A percentile compares a stretch with the other conserved stretches of the same genome.
Conservation (phyloP, 2,113 vertebrate species). For the Rhineura floridana region DNA sequence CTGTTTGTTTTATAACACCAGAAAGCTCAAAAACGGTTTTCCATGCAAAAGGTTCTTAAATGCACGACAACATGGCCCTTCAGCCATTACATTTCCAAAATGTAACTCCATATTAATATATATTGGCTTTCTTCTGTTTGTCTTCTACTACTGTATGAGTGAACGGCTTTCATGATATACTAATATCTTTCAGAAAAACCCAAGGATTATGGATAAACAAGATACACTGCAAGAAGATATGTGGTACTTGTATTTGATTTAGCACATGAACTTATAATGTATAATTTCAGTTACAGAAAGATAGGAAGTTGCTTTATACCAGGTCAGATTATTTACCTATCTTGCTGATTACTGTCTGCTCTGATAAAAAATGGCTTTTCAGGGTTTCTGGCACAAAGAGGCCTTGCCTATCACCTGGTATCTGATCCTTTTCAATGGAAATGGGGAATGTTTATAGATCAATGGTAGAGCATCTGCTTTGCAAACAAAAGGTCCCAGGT, state of each 20-base stretch:
- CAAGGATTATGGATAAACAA: neutral
- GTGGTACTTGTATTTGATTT: neutral
- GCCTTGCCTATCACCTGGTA: neutral
- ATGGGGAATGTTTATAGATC: no score
- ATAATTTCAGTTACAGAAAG: neutral
- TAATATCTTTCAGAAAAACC: neutral
- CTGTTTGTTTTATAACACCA: neutral
- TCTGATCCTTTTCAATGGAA: neutral
- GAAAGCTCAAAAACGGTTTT: neutral
- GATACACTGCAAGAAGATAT: neutral
- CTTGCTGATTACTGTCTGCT: no score
- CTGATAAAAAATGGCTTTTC: no score
- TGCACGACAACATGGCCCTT: neutral
- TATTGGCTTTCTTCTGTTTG: neutral
- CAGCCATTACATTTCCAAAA: neutral
- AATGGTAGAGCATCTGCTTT: no score
- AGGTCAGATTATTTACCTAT: no score
- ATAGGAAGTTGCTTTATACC: neutral
- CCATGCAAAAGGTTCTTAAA: neutral
- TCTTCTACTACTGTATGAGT: neutral
- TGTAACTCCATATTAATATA: no score
- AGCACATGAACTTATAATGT: no score
- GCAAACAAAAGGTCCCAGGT: no score
- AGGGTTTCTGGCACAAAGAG: neutral
- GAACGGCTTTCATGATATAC: neutral